Base-by-base conservation (phyloP, 1,140 invertebrate species). In the Bilobella aurantiaca region DNA sequence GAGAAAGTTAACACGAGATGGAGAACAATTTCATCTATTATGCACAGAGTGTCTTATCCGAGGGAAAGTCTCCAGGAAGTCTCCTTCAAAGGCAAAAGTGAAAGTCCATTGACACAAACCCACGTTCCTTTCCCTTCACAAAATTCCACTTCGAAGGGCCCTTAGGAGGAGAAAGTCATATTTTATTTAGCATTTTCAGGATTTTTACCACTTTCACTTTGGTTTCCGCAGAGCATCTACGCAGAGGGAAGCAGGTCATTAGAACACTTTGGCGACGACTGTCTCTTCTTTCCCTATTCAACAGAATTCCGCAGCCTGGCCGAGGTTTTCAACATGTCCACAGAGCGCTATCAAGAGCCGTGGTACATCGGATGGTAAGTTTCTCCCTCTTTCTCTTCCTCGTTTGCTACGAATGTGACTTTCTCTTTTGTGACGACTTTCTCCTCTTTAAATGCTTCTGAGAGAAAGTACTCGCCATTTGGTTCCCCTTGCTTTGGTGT, bases 311-410 rank as follows among this genome's bases (percentile, higher is more conserved):
- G 78, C 16, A 85, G 80, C 53, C 78, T 96, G 0, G 76, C 78
- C 49, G 87, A 95, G 64, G 90, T 89, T 1, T 85, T 96, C 64
- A 82, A 85, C 58, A 90, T 91, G 87, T 83, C 84, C 31, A 75
- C 78, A 16, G 78, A 82, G 28, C 79, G 91, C 63, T 85, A 88
- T 0, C 76, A 82, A 25, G 80, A 83, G 28, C 84, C 87, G 0
- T 93, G 90, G 90, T 93, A 96, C 76, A 86, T 96, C 67, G 92
- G 92, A 31, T 96, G 92, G 91, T 91, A 83, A 82, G 85, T 5
- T 18, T 82, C 47, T 49, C 34, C n/a, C n/a, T n/a, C n/a, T n/a
- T n/a, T n/a, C n/a, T n/a, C n/a, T n/a, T n/a, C n/a, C n/a, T n/a
- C n/a, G n/a, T n/a, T n/a, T n/a, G n/a, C n/a, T n/a, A n/a, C n/a